Percentiles rank a stretch among this genome's conserved stretches.
Conservation (phyloP, 2,113 vertebrate species). For the Salvator merianae region DNA sequence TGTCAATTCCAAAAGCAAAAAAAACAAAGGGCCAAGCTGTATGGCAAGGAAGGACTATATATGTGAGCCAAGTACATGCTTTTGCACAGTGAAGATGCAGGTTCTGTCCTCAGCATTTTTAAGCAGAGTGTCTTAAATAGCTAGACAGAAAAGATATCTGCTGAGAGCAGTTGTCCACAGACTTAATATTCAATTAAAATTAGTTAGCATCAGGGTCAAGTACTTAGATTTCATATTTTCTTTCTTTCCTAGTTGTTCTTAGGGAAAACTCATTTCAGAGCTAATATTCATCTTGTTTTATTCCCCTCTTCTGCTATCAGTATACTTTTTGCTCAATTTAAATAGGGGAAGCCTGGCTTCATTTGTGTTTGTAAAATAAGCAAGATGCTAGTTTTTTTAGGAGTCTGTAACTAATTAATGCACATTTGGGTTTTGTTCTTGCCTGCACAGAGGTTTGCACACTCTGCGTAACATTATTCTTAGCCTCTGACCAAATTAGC, state of each 20-base stretch:
- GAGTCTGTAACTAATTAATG: background rate
- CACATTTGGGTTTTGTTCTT: background rate
- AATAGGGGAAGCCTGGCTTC: background rate
- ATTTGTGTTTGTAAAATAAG: background rate
- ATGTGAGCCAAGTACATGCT: background rate
- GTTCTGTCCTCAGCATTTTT: background rate
- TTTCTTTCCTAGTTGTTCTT: background rate
- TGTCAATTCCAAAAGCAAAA: background rate
- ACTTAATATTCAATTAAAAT: background rate
- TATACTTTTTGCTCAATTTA: background rate
- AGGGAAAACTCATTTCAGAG: background rate
- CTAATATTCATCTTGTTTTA: background rate
- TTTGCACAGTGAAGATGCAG: background rate
- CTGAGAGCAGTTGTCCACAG: background rate
- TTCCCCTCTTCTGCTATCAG: background rate
- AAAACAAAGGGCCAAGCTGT: background rate
- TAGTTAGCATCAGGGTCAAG: background rate
- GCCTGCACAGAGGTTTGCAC: background rate
- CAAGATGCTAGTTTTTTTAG: background rate
- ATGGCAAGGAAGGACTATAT: background rate
- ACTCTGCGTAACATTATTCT: background rate
- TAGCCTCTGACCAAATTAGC: background rate
- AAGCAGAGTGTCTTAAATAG: background rate
- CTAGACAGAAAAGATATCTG: background rate
- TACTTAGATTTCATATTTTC: background rate